A percentile compares a stretch with the other conserved stretches of the same genome.
These are phyloP conservation scores for Grammomys surdaster DNA, from an alignment of 2,113 vertebrate genomes.

Conservation along the genomic window DNA sequence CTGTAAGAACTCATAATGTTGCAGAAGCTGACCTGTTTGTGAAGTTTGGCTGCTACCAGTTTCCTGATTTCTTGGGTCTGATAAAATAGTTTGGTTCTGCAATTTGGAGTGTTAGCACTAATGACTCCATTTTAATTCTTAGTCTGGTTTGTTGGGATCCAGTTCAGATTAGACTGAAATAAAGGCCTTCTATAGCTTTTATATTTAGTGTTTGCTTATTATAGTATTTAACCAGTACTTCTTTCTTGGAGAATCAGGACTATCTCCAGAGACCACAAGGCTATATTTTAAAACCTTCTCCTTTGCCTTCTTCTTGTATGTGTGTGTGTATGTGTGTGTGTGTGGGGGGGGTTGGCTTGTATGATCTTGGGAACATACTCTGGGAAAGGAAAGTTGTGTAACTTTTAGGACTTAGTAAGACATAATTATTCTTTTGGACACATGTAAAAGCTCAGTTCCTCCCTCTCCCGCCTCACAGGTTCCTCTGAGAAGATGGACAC, in stretches of 20 bases:
- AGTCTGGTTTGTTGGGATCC: neutral
- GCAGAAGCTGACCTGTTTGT: neutral
- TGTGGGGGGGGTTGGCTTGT: too few relatives aligned
- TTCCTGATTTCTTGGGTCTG: neutral
- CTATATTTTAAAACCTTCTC: constrained; percentile 3
- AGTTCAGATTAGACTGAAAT: neutral
- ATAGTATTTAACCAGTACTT: neutral
- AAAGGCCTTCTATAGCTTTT: neutral
- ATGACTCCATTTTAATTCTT: neutral
- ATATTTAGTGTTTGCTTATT: too few relatives aligned
- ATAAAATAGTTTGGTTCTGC: neutral
- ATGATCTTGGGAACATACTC: neutral
- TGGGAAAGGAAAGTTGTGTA: neutral
- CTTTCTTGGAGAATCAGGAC: neutral
- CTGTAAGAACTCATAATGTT: neutral
- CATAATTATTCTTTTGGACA: neutral
- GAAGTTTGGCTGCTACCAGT: neutral
- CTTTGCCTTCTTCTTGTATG: neutral
- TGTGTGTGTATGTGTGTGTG: too few relatives aligned
- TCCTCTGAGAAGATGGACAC: neutral
- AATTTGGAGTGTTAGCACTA: neutral
- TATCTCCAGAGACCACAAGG: neutral
- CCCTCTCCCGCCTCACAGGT: neutral
- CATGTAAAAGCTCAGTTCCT: constrained; percentile 35
- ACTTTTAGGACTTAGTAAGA: constrained; percentile 16